Base-by-base conservation (phyloP, 2,888 invertebrate genomes). In the Eretmocerus hayati region DNA sequence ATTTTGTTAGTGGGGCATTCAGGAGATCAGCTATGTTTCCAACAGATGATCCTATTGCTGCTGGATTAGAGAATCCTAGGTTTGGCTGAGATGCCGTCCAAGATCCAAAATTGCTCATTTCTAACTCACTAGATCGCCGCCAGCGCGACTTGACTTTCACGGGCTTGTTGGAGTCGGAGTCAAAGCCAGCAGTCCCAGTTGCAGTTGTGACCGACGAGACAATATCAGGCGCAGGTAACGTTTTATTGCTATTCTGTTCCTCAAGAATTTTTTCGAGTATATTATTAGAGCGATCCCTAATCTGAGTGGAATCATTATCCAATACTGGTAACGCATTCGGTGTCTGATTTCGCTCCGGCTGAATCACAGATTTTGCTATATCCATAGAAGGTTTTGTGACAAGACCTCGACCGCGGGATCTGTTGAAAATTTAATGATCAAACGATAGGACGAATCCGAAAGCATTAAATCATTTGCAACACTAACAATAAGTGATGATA, bases 111-210 rank as follows among this genome's bases (percentile, higher is more conserved):
- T 66, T 63, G 26, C 71, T 70, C 81, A 83, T 82, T 68, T 85
- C 86, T 47, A 85, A 71, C 62, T 87, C 87, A 68, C 85, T 84
- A 1, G 85, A 85, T 54, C 85, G 73, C 50, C 86, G 72, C 87
- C 87, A 87, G 11, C 87, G 75, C 11, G 86, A 86, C 64, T 87
- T 87, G 0, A 87, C 85, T 73, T 87, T 87, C 1, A 86, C 84
- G 2, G 85, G 86, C 73, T 84, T 84, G 46, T 69, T 65, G 4
- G 68, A 65, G 37, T 71, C 71, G 1, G 71, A 70, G 44, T 69
- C 69, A 33, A 68, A 69, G 21, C 66, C 65, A 15, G 63, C 58
- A 9, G 56, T 52, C 16, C 59, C 59, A 23, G 60, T 57, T 37
- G 52, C 56, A 18, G 60, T 50, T 20, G 61, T 54, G 16, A 62